A percentile compares a stretch with the other conserved stretches of the same genome.
Conservation (phyloP, 2,113 vertebrate species). For the Ammodytes marinus region DNA sequence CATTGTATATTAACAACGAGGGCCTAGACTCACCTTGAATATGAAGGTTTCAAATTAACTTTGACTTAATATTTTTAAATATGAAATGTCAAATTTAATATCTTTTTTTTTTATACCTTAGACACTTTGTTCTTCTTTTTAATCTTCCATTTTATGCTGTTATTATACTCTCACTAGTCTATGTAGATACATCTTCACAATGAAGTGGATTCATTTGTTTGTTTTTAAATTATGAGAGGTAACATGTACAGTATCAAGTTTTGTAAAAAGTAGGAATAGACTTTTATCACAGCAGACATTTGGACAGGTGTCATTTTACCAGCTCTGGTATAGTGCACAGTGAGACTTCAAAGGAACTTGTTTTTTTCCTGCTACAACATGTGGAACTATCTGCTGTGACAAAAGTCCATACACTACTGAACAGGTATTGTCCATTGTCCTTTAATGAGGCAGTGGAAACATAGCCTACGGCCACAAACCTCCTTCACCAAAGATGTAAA, state of each 20-base stretch:
- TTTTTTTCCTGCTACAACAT: not conserved
- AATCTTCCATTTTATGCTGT: not conserved
- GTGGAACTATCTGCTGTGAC: not conserved
- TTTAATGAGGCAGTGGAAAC: not conserved
- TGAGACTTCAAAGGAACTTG: not conserved
- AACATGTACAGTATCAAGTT: not conserved
- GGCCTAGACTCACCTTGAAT: not conserved
- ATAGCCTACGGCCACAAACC: not conserved
- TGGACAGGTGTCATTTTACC: not conserved
- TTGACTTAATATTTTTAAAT: not conserved
- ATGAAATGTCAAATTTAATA: too few relatives aligned
- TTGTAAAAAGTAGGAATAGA: too few relatives aligned
- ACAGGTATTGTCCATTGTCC: not conserved
- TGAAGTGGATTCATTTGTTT: too few relatives aligned
- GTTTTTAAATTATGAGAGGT: not conserved
- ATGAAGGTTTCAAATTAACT: not conserved
- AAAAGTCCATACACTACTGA: not conserved
- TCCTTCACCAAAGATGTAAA: not conserved
- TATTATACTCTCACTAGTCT: not conserved
- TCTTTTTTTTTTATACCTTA: not conserved
- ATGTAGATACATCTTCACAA: not conserved
- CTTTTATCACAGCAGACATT: too few relatives aligned
- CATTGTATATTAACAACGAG: not conserved
- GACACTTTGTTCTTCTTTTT: too few relatives aligned
- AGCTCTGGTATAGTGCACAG: too few relatives aligned